Evolutionary conservation across 1,140 invertebrate species (phyloP), one percentile per base, ranked within the genome.

Genomic region (Drosophila orosa): DNA sequence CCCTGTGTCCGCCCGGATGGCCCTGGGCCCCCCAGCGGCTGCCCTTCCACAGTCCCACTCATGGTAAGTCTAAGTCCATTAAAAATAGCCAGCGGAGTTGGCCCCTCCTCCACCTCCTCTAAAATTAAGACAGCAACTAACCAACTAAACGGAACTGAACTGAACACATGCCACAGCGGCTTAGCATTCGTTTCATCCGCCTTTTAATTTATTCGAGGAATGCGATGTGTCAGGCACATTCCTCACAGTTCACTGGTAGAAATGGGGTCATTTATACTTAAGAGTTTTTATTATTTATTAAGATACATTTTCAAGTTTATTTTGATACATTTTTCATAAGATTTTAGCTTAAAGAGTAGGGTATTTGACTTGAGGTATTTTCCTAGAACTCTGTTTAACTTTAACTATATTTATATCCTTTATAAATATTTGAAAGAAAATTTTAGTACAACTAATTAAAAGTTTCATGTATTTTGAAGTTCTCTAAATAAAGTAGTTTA

Each of bases 1-100:
- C 94, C 3, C 86, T 95, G n/a, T 95, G 91, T 76, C 91, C 94
- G 25, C 93, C 94, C 7, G 91, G 91, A 48, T 93, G 93, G 58
- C 93, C 94, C 9, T 95, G 94, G 92, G 91, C 91, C 19, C 90
- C 92, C 12, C 91, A 92, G 78, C 89, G 91, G 47, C 86, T 92
- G 84, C 91, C 91, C 40, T 92, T 92, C 59, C 91, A 92, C 60
- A 92, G 91, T 82, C 91, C 91, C 48, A 92, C 91, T 29, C 91
- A 92, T 78, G 91, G 91, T 92, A 90, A 92, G 91, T 91, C 67
- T 13, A 66, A 65, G 50, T 52, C 19, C 12, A 52, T 58, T 50
- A 40, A 55, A 74, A 69, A 55, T 10, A 31, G 39, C 39, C 40
- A 74, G 65, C 40, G 73, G 72, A 75, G 62, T 75, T 75, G 12